A percentile compares a stretch with the other conserved stretches of the same genome.
phyloP scores from a whole-genome alignment of 2,888 invertebrate genomes.

The Lysandra coridon region DNA sequence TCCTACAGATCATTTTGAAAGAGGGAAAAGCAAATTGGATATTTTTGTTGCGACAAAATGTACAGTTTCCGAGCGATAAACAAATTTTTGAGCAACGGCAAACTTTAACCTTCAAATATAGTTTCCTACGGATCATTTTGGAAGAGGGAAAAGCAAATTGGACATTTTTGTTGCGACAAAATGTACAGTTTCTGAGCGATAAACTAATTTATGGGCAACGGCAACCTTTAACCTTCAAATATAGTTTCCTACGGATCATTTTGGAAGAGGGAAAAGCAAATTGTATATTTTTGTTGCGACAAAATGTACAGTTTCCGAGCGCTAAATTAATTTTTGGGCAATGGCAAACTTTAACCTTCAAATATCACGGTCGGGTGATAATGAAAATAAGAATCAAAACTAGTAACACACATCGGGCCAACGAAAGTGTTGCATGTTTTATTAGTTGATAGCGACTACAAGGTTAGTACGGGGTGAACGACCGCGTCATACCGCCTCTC shows the following conservation, averaged over 20 bases:
- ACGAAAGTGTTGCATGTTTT: constrained; percentile 41
- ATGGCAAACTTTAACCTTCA: background rate
- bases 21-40: background rate
- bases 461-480: constrained; percentile 61
- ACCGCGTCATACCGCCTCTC: constrained; percentile 37
- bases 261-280: background rate
- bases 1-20: background rate
- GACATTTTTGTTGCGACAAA: too few species aligned
- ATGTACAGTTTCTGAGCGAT: too few species aligned
- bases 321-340: too few species aligned
- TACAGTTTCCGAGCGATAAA: too few species aligned
- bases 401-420: constrained; percentile 33
- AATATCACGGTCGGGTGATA: constrained; percentile 16
- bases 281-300: background rate
- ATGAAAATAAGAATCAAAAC: constrained; percentile 26
- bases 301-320: too few species aligned
- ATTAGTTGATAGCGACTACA: constrained; percentile 50
- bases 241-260: background rate
- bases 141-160: too few species aligned
- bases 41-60: too few species aligned
- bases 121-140: too few species aligned
- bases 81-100: too few species aligned
- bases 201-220: too few species aligned
- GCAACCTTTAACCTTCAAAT: too few species aligned
- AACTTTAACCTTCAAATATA: too few species aligned